phyloP scores from a whole-genome alignment of 2,888 invertebrate species.

The Drosophila austrosaltans region DNA sequence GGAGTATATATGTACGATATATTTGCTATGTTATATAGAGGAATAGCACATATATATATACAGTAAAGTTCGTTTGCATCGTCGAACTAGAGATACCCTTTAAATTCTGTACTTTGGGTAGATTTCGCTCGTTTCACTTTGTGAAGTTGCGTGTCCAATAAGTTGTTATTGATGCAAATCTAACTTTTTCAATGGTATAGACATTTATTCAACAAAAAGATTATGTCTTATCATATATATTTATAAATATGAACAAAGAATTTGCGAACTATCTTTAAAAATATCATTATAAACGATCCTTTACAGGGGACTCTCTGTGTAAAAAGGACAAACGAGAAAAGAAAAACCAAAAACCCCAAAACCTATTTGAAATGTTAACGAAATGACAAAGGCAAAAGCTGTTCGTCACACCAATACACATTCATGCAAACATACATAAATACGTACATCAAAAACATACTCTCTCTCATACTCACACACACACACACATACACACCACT shows the following conservation, averaged over 20 bases:
- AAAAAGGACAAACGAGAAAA: slow-evolving; percentile 29
- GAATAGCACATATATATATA: background rate
- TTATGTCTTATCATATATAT: too few relatives aligned
- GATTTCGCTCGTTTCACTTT: background rate
- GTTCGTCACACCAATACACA: slow-evolving; percentile 37
- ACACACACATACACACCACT: slow-evolving; percentile 32
- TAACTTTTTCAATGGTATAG: too few relatives aligned
- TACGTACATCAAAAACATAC: slow-evolving; percentile 9
- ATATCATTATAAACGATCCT: slow-evolving; percentile 21
- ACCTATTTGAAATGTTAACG: slow-evolving; percentile 74
- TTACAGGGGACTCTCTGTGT: slow-evolving; percentile 12
- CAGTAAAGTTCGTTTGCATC: background rate
- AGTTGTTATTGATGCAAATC: too few relatives aligned
- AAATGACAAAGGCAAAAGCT: slow-evolving; percentile 71
- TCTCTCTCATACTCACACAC: slow-evolving; percentile 9
- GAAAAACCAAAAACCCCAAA: slow-evolving; percentile 48
- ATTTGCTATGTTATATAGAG: slow-evolving; percentile 32
- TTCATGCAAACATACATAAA: slow-evolving; percentile 1
- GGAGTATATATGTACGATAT: slow-evolving; percentile 18
- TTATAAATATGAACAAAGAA: too few relatives aligned
- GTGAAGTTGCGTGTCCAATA: slow-evolving; percentile 29
- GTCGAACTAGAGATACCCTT: background rate
- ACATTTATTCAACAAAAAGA: too few relatives aligned
- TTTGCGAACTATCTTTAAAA: too few relatives aligned
- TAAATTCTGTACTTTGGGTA: background rate